Base-by-base conservation (phyloP, 2,797 vertebrate genomes). In the Anableps anableps region DNA sequence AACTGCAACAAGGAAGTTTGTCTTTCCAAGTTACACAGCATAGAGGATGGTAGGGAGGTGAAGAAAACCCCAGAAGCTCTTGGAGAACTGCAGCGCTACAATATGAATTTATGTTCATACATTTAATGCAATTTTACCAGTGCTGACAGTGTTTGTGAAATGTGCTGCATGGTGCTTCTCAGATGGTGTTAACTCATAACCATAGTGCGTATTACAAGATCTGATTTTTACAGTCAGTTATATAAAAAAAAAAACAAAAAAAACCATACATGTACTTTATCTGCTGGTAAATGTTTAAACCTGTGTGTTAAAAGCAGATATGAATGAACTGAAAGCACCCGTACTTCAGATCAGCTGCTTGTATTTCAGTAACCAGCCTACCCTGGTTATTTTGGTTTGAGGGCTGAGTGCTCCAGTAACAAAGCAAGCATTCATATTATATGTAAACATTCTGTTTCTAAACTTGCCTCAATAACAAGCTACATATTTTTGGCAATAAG, bases 381-480 rank as follows among this genome's bases (percentile, higher is more conserved):
- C 16, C 47, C 50, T 36, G 23, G 5, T 72, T 48, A 36, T 72
- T 72, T 72, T 72, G 41, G 68, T 51, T 76, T 31, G 48, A n/a
- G 21, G 62, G 31, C 36, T 19, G 36, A 64, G 19, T 43, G 51
- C 19, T 17, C 26, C 68, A 47, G 68, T 72, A 47, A 48, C 3
- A 21, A 17, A 73, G 14, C 11, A 68, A 62, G 19, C 34, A 34
- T 16, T 72, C 68, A 72, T 72, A 47, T 14, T 68, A 1, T 19
- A 58, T 58, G 43, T 70, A 50, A 73, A 75, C 1, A 0, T 71
- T 23, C 26, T 64, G n/a, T 79, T 29, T 72, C 1, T 50, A 70
- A 77, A 29, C 10, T 41, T 47, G n/a, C 11, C 58, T 74, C 48
- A 74, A 71, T 17, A 84, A 75, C 26, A 55, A 64, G 9, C 29